A percentile compares a stretch with the other conserved stretches of the same genome.
Conservation (phyloP, 2,113 vertebrate species). For the Bambusicola thoracicus region DNA sequence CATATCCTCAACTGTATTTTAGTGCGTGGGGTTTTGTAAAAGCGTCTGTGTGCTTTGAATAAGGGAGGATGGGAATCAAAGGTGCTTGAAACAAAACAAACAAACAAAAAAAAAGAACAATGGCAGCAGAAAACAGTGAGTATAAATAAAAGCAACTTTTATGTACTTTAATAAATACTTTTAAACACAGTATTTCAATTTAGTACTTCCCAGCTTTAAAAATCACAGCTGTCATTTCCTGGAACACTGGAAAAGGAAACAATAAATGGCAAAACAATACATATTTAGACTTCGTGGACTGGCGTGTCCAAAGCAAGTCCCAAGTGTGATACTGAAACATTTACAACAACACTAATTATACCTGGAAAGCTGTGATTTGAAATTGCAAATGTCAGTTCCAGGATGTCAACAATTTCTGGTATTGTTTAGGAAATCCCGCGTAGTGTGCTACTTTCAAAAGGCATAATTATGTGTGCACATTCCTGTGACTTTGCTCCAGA, state of each 20-base stretch:
- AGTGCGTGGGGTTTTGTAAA: slow-evolving; percentile 15
- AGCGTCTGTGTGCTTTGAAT: not conserved
- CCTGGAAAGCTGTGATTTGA: not conserved
- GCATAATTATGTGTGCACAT: not conserved
- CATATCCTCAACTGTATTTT: slow-evolving; percentile 8
- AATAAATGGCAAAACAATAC: not conserved
- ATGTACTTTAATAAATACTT: not conserved
- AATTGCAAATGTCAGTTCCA: slow-evolving; percentile 17
- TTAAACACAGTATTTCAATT: not conserved
- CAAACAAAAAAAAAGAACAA: not conserved
- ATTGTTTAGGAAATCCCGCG: not conserved
- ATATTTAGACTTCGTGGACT: not conserved
- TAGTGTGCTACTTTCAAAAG: not conserved
- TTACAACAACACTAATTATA: slow-evolving; percentile 1
- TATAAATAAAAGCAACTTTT: not conserved
- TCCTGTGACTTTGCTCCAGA: slow-evolving; percentile 13
- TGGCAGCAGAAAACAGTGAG: not conserved
- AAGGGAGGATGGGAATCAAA: not conserved
- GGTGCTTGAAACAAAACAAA: not conserved
- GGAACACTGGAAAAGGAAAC: not conserved
- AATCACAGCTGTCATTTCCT: slow-evolving; percentile 1
- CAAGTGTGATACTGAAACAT: not conserved
- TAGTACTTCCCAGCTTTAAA: not conserved
- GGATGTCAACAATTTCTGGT: not conserved
- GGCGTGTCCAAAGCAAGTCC: not conserved